phyloP scores from a whole-genome alignment of 35 echinoderm and acorn worm genomes.

The Chiridota heheva region DNA sequence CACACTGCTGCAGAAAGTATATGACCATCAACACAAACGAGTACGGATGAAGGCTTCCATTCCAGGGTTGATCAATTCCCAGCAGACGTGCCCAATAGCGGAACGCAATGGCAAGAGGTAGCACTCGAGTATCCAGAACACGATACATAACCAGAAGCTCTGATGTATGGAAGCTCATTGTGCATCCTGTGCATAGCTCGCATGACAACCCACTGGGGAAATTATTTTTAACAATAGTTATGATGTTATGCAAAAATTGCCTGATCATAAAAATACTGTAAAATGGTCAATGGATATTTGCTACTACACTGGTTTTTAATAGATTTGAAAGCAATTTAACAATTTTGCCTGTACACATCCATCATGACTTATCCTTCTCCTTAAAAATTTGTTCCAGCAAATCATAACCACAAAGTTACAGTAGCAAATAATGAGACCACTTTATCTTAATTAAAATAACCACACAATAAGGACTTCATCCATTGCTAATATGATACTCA shows the following conservation, averaged over 20 bases:
- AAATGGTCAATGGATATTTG: too few relatives aligned
- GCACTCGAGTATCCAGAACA: conserved; percentile 54
- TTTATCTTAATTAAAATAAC: too few relatives aligned
- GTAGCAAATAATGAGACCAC: too few relatives aligned
- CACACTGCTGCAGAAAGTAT: conserved; percentile 81
- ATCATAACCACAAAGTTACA: too few relatives aligned
- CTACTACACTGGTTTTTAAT: too few relatives aligned
- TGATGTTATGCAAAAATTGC: neutral
- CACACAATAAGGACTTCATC: too few relatives aligned
- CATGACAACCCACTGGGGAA: conserved; percentile 61
- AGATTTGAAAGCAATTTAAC: too few relatives aligned
- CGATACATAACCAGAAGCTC: conserved; percentile 62
- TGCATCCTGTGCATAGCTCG: conserved; percentile 57
- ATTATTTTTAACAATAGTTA: neutral
- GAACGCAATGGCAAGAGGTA: conserved; percentile 57
- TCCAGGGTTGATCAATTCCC: conserved; percentile 75
- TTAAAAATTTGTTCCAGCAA: too few relatives aligned
- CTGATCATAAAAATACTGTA: neutral
- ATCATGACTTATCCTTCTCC: too few relatives aligned
- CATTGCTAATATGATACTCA: too few relatives aligned
- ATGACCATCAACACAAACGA: conserved; percentile 80
- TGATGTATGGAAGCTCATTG: conserved; percentile 44
- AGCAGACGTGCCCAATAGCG: conserved; percentile 76
- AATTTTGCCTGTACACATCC: too few relatives aligned
- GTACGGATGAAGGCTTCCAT: conserved; percentile 84